Evolutionary conservation across 2,888 invertebrate genomes (phyloP).

Genomic region (Perizoma flavofasciatum): DNA sequence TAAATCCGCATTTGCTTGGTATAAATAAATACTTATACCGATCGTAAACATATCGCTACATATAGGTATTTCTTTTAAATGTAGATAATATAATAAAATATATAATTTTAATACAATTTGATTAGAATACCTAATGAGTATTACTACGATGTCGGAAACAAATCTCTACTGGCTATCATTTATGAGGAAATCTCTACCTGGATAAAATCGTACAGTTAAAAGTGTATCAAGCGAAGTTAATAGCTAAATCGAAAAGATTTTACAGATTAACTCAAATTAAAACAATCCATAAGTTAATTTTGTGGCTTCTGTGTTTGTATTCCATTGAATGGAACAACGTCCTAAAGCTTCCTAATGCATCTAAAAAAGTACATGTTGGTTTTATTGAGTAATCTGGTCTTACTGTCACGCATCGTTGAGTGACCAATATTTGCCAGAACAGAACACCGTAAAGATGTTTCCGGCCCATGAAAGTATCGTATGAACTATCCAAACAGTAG

Average conservation of each 20-base stretch:
- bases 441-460: slow-evolving; percentile 78
- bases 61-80: neutral
- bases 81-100: too few species aligned
- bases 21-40: slow-evolving; percentile 18
- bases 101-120: too few species aligned
- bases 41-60: neutral
- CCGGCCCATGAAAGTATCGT: slow-evolving; percentile 80
- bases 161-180: too few species aligned
- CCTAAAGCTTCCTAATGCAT: slow-evolving; percentile 15
- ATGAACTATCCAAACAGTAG: slow-evolving; percentile 75
- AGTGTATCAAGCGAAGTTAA: too few species aligned
- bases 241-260: too few species aligned
- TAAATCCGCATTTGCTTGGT: slow-evolving; percentile 22
- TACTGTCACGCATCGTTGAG: slow-evolving; percentile 75
- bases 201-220: too few species aligned
- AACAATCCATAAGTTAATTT: neutral
- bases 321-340: neutral
- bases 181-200: too few species aligned
- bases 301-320: neutral
- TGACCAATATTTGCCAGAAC: slow-evolving; percentile 78
- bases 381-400: slow-evolving; percentile 54
- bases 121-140: too few species aligned
- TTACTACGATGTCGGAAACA: too few species aligned
- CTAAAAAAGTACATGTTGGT: slow-evolving; percentile 22
- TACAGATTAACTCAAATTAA: too few species aligned